A percentile compares a stretch with the other conserved stretches of the same genome.
Evolutionary conservation across 2,888 invertebrate species (phyloP).

Genomic region (Lasioglossum figueresi): DNA sequence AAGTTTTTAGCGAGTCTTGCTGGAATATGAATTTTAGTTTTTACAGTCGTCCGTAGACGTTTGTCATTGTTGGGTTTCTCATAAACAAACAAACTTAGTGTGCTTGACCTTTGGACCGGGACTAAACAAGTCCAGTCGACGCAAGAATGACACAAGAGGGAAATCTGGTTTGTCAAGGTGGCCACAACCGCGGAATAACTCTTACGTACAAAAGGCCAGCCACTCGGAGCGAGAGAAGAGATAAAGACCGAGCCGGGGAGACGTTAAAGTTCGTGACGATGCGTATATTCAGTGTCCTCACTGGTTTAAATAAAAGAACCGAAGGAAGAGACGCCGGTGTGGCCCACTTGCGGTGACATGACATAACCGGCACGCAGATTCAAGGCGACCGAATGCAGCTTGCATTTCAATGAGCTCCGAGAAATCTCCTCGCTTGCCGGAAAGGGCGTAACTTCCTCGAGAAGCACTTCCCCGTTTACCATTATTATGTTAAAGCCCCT

Average conservation of each 20-base stretch:
- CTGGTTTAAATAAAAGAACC: conserved; percentile 41
- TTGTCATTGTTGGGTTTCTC: neutral
- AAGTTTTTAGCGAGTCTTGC: neutral
- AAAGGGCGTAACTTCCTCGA: conserved; percentile 16
- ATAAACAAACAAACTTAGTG: conserved; percentile 30
- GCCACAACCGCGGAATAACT: conserved; percentile 42
- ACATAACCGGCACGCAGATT: conserved; percentile 67
- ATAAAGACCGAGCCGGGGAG: conserved; percentile 35
- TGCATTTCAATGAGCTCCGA: conserved; percentile 55
- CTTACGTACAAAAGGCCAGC: conserved; percentile 34
- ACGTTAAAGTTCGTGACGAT: conserved; percentile 38
- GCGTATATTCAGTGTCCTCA: conserved; percentile 29
- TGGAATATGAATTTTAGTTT: neutral
- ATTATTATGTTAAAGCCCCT: neutral
- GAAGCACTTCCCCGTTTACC: neutral
- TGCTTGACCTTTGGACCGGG: conserved; percentile 47
- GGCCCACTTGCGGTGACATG: conserved; percentile 73
- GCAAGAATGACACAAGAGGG: conserved; percentile 50
- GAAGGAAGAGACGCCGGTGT: conserved; percentile 45
- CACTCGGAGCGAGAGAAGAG: conserved; percentile 41
- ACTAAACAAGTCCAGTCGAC: conserved; percentile 16
- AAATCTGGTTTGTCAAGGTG: conserved; percentile 54
- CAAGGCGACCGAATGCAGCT: conserved; percentile 49
- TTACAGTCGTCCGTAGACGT: neutral
- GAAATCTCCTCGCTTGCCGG: conserved; percentile 22